Evolutionary conservation across 2,888 invertebrate genomes (phyloP), one percentile per base, ranked within the genome.

Genomic region (Orchestes rusci): DNA sequence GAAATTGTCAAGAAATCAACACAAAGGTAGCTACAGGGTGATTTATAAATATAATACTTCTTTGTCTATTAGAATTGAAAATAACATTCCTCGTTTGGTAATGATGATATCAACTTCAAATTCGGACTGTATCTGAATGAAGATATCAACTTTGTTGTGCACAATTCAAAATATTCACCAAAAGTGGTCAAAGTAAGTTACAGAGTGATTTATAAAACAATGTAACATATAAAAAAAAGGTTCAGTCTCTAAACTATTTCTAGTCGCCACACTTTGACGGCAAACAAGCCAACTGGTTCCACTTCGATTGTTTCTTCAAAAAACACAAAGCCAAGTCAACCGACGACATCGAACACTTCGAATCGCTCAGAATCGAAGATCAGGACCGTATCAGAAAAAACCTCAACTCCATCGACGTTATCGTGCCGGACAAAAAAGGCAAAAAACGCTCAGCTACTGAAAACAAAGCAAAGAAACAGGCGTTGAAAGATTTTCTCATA

Each of bases 251-350:
- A 30, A 8, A 13, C 16, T 45, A 51, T 58, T 54, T 54, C 30
- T 65, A 92, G 90, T 91, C 90, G 10, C 80, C 87, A 1, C 79
- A 82, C 62, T 84, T 84, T 68, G 94, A 94, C 77, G 88, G 90
- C 0, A 89, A 84, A 65, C 76, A 81, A 56, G 79, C 91, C 0
- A 80, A 83, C 58, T 96, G 95, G 95, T 87, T 82, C 62, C 95
- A 96, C 70, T 75, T 78, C 47, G 70, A 73, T 1, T 96, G 96
- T 63, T 94, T 96, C 66, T 95, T 94, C 62, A 69, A 70, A 13
- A 85, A 88, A 61, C 85, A 87, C 55, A 76, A 82, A 2, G 89
- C 90, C 0, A 72, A 75, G 44, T 73, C 77, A 16, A 74, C 75
- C 1, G 81, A 79, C 19, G 93, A 95, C 50, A 86, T 96, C 57